Percentiles rank a stretch among this genome's conserved stretches.
These are phyloP conservation scores for Eristalinus aeneus DNA, from an alignment of 2,888 invertebrate genomes.

Conservation along the genomic window DNA sequence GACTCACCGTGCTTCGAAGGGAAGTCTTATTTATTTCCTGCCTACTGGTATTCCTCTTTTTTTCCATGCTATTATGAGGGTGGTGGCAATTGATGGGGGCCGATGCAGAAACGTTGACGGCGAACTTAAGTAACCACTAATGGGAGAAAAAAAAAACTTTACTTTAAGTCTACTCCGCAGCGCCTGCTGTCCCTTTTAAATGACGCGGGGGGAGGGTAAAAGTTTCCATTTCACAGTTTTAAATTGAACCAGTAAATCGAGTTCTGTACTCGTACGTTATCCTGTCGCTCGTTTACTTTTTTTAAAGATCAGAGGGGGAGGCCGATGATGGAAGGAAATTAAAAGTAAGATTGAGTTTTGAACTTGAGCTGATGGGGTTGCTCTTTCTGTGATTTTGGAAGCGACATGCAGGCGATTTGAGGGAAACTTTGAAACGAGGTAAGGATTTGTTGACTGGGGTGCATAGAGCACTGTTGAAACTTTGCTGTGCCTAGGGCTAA, in stretches of 20 bases:
- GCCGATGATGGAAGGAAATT: conserved; percentile 53
- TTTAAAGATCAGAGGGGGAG: not conserved
- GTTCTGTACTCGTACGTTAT: conserved; percentile 38
- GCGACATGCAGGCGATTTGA: conserved; percentile 22
- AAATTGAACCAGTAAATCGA: conserved; percentile 61
- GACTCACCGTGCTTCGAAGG: conserved; percentile 21
- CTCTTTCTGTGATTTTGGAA: conserved; percentile 19
- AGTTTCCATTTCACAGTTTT: conserved; percentile 41
- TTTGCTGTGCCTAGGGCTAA: not conserved
- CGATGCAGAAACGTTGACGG: conserved; percentile 24
- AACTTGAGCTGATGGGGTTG: conserved; percentile 28
- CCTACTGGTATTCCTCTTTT: conserved; percentile 26
- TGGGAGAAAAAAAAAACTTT: conserved; percentile 17
- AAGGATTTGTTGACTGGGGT: not conserved
- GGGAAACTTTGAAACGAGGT: not conserved
- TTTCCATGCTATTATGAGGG: conserved; percentile 57
- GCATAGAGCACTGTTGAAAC: not conserved
- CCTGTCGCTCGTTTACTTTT: not conserved
- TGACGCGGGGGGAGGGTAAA: conserved; percentile 2
- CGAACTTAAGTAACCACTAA: conserved; percentile 7
- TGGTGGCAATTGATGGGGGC: conserved; percentile 3
- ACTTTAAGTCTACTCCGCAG: conserved; percentile 20
- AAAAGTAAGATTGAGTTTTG: conserved; percentile 58
- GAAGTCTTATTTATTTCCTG: conserved; percentile 69
- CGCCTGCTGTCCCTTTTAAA: no score